These are phyloP conservation scores for Nephrotoma flavescens DNA, from an alignment of 2,888 invertebrate genomes.

Conservation along the genomic window DNA sequence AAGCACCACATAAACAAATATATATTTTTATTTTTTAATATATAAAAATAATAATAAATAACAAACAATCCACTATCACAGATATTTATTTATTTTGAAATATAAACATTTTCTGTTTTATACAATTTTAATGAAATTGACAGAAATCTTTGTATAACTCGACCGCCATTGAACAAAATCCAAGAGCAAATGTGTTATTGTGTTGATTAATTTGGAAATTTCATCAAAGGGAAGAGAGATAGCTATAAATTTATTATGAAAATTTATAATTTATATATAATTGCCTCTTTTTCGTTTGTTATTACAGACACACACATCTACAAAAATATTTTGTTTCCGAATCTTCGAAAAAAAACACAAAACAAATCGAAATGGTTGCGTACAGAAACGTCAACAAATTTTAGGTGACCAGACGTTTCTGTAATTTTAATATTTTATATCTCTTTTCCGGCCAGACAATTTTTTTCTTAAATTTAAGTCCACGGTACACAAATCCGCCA, in stretches of 20 bases:
- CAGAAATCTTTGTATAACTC: background rate
- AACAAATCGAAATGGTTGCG: background rate
- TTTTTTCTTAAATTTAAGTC: too few relatives aligned
- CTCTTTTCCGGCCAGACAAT: too few relatives aligned
- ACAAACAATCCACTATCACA: background rate
- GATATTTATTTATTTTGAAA: background rate
- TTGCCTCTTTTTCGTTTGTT: background rate
- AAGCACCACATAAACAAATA: background rate
- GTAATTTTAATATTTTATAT: too few relatives aligned
- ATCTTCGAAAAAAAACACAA: background rate
- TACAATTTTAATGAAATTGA: background rate
- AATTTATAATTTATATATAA: background rate
- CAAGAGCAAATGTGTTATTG: background rate
- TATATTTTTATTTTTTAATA: background rate
- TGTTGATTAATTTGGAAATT: background rate
- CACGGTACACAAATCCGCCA: too few relatives aligned
- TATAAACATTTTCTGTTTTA: background rate
- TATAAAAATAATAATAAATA: background rate
- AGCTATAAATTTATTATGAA: background rate
- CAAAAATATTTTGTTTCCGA: background rate
- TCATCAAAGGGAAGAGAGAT: background rate
- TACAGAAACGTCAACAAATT: background rate
- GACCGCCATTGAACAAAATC: background rate
- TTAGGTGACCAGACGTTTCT: background rate
- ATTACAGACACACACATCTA: background rate